Conservation (phyloP, 2,888 invertebrate species). For the Meghimatium bilineatum region DNA sequence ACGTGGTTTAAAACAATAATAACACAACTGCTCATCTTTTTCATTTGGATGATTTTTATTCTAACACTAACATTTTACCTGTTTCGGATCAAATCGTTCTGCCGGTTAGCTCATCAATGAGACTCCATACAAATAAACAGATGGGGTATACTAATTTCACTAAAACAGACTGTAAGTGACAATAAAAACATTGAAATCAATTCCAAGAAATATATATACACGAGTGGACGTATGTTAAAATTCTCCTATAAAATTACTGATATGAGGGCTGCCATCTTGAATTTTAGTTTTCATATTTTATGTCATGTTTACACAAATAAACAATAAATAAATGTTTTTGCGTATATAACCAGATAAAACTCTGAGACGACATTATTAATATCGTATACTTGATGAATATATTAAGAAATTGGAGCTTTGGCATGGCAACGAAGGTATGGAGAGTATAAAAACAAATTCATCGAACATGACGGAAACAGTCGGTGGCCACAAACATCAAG, state of each 20-base stretch:
- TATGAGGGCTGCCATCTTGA: constrained; percentile 51
- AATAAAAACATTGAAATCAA: neutral
- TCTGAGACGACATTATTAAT: neutral
- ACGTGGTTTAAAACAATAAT: no score
- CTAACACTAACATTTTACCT: no score
- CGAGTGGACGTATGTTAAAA: neutral
- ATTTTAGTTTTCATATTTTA: constrained; percentile 41
- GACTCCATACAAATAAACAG: neutral
- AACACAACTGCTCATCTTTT: no score
- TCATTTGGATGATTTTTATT: no score
- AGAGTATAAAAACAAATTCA: neutral
- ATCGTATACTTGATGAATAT: neutral
- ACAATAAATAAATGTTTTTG: neutral
- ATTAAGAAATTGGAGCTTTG: neutral
- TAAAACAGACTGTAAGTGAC: neutral
- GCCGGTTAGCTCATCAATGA: neutral
- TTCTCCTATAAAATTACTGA: constrained; percentile 22
- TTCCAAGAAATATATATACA: neutral
- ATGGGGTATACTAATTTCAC: neutral
- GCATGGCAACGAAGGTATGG: constrained; percentile 37
- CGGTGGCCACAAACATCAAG: no score
- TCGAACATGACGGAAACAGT: neutral
- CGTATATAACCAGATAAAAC: neutral
- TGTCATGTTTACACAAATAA: constrained; percentile 12
- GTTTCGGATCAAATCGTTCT: neutral